phyloP scores from a whole-genome alignment of 2,113 vertebrate genomes.

The Emydocephalus ijimae region DNA sequence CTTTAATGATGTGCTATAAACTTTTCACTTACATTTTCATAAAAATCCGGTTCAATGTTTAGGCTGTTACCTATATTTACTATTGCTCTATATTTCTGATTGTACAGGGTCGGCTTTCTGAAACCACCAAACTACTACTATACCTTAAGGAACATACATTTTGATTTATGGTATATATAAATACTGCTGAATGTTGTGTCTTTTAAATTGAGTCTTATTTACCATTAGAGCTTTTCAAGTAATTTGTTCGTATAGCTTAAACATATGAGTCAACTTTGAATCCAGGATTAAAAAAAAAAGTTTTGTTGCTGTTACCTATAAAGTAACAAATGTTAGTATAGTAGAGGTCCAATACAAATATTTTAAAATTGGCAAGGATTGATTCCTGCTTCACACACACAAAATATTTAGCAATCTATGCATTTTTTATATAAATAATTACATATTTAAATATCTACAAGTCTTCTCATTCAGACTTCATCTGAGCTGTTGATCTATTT shows the following conservation, averaged over 20 bases:
- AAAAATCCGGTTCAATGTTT: not conserved
- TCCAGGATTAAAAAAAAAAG: no score
- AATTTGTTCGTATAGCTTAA: not conserved
- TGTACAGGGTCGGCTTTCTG: not conserved
- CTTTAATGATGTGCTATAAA: not conserved
- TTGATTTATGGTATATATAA: not conserved
- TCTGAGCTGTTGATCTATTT: conserved; percentile 10
- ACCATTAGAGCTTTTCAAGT: not conserved
- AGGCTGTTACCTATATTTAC: not conserved
- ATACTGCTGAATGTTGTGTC: not conserved
- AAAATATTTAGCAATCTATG: not conserved
- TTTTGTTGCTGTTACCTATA: not conserved
- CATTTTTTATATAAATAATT: not conserved
- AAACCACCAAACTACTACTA: not conserved
- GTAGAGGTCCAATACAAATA: not conserved
- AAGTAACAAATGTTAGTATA: not conserved
- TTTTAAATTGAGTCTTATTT: not conserved
- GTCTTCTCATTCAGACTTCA: not conserved
- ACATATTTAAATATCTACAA: fast-evolving
- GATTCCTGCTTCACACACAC: not conserved
- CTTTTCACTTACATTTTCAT: not conserved
- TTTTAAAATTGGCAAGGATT: not conserved
- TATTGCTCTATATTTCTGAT: not conserved
- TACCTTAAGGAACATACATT: not conserved
- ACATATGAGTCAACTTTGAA: not conserved